phyloP scores from a whole-genome alignment of 64 coral and sea anemone species.

The Astreopora myriophthalma region DNA sequence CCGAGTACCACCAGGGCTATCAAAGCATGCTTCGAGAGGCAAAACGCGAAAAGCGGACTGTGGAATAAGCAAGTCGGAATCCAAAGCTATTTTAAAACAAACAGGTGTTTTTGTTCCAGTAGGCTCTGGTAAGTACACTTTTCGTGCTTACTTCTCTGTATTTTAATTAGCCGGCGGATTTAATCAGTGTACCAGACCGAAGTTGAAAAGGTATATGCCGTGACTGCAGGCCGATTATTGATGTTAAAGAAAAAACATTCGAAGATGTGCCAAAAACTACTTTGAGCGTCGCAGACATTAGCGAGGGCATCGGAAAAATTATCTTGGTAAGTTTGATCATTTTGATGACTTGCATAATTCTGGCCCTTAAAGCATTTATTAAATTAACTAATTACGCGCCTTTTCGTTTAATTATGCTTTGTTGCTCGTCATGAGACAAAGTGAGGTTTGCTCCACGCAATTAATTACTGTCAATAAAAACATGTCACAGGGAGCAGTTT shows the following conservation, averaged over 20 bases:
- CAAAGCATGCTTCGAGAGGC: slow-evolving; percentile 33
- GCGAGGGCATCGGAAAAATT: slow-evolving; percentile 1
- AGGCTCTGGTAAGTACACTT: slow-evolving; percentile 57
- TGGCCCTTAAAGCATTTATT: too few relatives aligned
- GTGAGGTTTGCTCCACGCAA: too few relatives aligned
- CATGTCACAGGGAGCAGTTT: too few relatives aligned
- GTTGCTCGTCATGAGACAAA: too few relatives aligned
- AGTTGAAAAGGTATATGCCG: slow-evolving; percentile 51
- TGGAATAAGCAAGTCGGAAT: slow-evolving; percentile 30
- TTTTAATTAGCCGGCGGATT: too few relatives aligned
- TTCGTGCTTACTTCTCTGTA: too few relatives aligned
- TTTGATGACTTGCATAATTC: neutral
- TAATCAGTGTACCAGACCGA: too few relatives aligned
- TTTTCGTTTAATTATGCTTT: too few relatives aligned
- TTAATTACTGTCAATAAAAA: too few relatives aligned
- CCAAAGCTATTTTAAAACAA: slow-evolving; percentile 43
- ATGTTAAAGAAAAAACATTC: neutral
- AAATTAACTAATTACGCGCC: too few relatives aligned
- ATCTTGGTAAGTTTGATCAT: slow-evolving; percentile 19
- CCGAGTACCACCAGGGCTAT: slow-evolving; percentile 28
- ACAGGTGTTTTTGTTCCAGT: slow-evolving; percentile 55
- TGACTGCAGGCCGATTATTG: slow-evolving; percentile 15
- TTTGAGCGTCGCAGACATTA: neutral
- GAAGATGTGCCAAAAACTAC: neutral
- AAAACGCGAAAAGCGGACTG: slow-evolving; percentile 46